Evolutionary conservation across 2,888 invertebrate species (phyloP).

Genomic region (Dicranocentrus wangi): DNA sequence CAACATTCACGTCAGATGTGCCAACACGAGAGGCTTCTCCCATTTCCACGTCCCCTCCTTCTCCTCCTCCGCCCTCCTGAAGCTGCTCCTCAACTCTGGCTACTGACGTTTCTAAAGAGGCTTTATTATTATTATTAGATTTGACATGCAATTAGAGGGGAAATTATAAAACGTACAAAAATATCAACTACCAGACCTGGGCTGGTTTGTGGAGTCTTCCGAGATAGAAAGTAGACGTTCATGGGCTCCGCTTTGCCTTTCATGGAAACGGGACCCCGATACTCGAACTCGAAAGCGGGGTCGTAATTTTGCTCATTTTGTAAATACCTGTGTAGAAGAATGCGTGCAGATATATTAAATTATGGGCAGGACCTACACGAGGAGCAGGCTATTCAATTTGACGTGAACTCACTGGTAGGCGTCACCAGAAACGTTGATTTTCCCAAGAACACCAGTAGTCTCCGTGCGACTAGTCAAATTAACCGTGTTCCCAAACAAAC

Average conservation of each 20-base stretch:
- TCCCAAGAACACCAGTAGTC: constrained; percentile 90
- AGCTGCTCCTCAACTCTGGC: neutral
- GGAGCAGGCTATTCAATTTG: neutral
- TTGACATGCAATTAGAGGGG: too few relatives aligned
- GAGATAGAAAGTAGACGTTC: constrained; percentile 91
- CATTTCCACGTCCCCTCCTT: neutral
- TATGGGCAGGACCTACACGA: neutral
- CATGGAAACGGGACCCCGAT: constrained; percentile 91
- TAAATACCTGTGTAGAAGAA: constrained; percentile 62
- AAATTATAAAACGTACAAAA: too few relatives aligned
- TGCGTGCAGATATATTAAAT: neutral
- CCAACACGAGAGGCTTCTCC: constrained; percentile 25
- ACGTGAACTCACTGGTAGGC: constrained; percentile 85
- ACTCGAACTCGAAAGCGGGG: constrained; percentile 87
- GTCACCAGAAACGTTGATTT: constrained; percentile 92
- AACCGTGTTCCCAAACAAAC: constrained; percentile 94
- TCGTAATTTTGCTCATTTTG: constrained; percentile 82
- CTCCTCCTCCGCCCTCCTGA: too few relatives aligned
- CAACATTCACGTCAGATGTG: constrained; percentile 59
- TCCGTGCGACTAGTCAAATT: constrained; percentile 94
- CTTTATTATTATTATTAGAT: neutral
- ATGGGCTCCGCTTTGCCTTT: constrained; percentile 95
- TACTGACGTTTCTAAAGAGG: neutral
- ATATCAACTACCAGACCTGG: too few relatives aligned
- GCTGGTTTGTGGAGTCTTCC: constrained; percentile 48